These are phyloP conservation scores for Nezara viridula DNA, from an alignment of 2,888 invertebrate species.

Conservation along the genomic window DNA sequence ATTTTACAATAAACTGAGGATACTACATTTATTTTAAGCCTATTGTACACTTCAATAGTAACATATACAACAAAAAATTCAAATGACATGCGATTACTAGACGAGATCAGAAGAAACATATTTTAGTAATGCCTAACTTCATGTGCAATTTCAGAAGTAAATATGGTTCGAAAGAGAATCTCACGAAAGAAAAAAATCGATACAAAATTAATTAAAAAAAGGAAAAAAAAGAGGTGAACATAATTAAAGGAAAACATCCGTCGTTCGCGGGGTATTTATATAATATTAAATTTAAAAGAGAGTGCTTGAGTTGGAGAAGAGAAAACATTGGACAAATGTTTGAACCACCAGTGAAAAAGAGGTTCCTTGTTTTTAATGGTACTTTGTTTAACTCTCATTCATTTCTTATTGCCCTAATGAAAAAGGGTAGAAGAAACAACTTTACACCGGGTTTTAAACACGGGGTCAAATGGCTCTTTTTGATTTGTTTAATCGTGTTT, in stretches of 20 bases:
- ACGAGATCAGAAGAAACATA: no score
- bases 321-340: neutral
- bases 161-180: no score
- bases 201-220: no score
- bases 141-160: no score
- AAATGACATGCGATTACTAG: no score
- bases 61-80: no score
- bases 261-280: neutral
- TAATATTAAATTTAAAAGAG: neutral
- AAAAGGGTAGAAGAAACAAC: neutral
- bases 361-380: neutral
- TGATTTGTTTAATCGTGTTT: neutral
- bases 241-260: neutral
- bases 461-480: neutral
- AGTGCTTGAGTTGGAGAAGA: neutral
- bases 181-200: no score
- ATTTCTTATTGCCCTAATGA: slow-evolving; percentile 15
- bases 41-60: no score
- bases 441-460: neutral
- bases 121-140: no score
- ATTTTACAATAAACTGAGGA: no score
- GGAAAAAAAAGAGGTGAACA: neutral
- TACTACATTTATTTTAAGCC: no score
- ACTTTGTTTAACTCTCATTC: neutral
- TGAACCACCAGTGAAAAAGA: neutral